Conservation (phyloP, 2,113 vertebrate species). For the Oreochromis spilurus region DNA sequence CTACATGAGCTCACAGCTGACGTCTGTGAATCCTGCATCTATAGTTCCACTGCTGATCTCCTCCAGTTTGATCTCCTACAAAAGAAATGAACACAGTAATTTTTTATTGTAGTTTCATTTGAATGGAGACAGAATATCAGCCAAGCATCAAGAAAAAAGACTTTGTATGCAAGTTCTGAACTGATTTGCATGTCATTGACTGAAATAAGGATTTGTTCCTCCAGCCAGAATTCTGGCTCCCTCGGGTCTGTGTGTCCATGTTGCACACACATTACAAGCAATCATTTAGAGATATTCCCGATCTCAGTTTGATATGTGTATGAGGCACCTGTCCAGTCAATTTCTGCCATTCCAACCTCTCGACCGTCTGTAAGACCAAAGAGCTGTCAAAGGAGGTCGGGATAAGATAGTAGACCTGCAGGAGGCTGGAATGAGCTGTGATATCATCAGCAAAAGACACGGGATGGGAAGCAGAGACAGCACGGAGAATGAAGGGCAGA, state of each 20-base stretch:
- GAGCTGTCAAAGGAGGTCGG: not conserved
- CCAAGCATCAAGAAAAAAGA: not conserved
- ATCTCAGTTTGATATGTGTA: not conserved
- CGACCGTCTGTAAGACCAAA: not conserved
- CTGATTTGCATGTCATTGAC: not conserved
- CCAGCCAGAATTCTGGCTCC: not conserved
- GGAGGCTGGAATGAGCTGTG: not conserved
- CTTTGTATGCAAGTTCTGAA: not conserved
- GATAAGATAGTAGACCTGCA: not conserved
- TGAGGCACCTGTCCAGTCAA: not conserved
- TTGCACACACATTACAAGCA: not conserved
- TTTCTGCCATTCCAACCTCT: not conserved
- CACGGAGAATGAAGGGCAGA: not conserved
- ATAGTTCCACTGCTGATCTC: not conserved
- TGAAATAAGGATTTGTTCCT: not conserved
- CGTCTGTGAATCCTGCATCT: not conserved
- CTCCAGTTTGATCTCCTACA: not conserved
- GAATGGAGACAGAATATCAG: not conserved
- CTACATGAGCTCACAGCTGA: not conserved
- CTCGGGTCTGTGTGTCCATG: rapidly evolving
- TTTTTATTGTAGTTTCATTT: not conserved
- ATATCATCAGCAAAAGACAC: not conserved
- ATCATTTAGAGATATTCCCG: not conserved
- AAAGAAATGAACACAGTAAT: not conserved
- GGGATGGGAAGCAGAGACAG: not conserved